A percentile compares a stretch with the other conserved stretches of the same genome.
Conservation (phyloP, 2,888 invertebrate species). For the Pemphredon lugubris region DNA sequence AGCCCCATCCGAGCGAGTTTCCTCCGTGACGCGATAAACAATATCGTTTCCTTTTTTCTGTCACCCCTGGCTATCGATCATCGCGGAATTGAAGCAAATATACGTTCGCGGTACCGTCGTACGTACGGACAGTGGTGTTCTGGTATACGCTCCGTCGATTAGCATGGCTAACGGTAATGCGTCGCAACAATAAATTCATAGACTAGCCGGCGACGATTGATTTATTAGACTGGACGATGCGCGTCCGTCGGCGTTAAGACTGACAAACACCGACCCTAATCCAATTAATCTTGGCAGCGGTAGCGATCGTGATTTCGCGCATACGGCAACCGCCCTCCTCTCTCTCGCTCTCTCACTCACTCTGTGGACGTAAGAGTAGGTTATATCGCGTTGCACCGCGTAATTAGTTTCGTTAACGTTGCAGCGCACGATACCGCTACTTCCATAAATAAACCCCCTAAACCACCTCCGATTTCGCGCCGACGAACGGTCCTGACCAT, state of each 20-base stretch:
- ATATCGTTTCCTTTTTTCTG: too few relatives aligned
- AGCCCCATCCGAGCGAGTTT: too few relatives aligned
- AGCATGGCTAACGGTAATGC: conserved; percentile 39
- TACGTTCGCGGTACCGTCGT: too few relatives aligned
- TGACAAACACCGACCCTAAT: conserved; percentile 46
- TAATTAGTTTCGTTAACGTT: conserved; percentile 59
- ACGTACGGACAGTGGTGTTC: too few relatives aligned
- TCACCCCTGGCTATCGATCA: too few relatives aligned
- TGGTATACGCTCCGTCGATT: conserved; percentile 35
- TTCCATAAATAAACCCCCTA: conserved; percentile 29
- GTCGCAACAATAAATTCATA: conserved; percentile 49
- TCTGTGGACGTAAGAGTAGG: conserved; percentile 46
- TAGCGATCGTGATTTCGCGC: conserved; percentile 51
- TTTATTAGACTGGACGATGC: conserved; percentile 50
- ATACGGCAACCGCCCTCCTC: neutral
- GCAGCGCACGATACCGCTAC: conserved; percentile 29
- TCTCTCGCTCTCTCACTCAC: too few relatives aligned
- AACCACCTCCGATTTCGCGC: too few relatives aligned
- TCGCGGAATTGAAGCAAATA: too few relatives aligned
- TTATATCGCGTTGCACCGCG: conserved; percentile 39
- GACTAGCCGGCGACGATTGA: conserved; percentile 44
- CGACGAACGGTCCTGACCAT: too few relatives aligned
- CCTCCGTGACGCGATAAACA: too few relatives aligned
- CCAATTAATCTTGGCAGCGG: conserved; percentile 59
- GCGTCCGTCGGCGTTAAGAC: conserved; percentile 50